A percentile compares a stretch with the other conserved stretches of the same genome.
Evolutionary conservation across 1,140 invertebrate species (phyloP).

Genomic region (Eubasilissa regina): DNA sequence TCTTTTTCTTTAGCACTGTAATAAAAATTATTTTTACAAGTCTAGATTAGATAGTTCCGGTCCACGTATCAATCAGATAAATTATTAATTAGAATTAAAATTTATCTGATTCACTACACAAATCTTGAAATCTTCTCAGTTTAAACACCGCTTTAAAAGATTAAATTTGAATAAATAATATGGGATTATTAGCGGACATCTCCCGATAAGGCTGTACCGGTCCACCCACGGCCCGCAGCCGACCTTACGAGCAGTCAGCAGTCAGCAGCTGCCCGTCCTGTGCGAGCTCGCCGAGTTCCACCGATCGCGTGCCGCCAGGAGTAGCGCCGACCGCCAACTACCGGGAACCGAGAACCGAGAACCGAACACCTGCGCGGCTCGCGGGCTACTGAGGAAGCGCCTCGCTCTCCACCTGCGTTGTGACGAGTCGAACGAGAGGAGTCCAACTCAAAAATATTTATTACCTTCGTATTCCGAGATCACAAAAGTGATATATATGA

Average conservation of each 20-base stretch:
- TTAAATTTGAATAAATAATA: too few relatives aligned
- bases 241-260: neutral
- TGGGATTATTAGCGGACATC: too few relatives aligned
- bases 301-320: too few relatives aligned
- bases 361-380: neutral
- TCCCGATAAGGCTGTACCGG: neutral
- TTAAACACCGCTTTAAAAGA: too few relatives aligned
- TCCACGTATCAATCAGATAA: too few relatives aligned
- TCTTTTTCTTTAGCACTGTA: neutral
- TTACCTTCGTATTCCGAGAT: too few relatives aligned
- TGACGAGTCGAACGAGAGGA: neutral
- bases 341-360: neutral
- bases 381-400: neutral
- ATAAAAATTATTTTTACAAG: neutral
- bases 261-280: too few relatives aligned
- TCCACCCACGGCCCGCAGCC: neutral
- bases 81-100: too few relatives aligned
- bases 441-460: neutral
- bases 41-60: neutral
- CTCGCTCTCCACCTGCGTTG: neutral
- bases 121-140: too few relatives aligned
- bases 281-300: neutral
- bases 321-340: neutral
- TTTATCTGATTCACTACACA: too few relatives aligned
- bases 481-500: too few relatives aligned